These are phyloP conservation scores for Gallinago jamesoni DNA, from an alignment of 2,113 vertebrate genomes.

Conservation along the genomic window DNA sequence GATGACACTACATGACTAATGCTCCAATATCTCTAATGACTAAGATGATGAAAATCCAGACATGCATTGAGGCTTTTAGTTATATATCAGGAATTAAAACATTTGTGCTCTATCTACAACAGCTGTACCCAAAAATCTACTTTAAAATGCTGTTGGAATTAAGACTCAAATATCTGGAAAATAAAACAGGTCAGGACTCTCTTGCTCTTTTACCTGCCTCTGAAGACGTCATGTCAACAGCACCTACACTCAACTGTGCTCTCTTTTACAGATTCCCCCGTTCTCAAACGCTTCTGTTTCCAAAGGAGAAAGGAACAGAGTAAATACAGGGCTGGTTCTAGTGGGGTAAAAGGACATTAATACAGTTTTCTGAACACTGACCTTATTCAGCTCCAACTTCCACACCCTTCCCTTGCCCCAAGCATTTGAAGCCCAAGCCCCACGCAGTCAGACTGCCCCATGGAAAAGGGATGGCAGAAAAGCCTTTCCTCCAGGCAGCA, in stretches of 20 bases:
- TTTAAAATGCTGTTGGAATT: neutral
- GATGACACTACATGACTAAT: conserved; percentile 10
- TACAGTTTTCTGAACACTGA: neutral
- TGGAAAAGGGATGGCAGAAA: neutral
- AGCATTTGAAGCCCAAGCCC: neutral
- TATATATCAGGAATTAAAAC: neutral
- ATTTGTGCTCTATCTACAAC: neutral
- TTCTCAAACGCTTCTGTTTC: neutral
- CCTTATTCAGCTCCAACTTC: neutral
- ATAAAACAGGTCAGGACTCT: neutral
- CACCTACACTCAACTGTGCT: neutral
- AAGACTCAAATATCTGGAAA: neutral
- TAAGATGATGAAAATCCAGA: conserved; percentile 23
- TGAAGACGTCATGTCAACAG: neutral
- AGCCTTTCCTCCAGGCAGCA: fast-evolving
- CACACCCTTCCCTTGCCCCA: neutral
- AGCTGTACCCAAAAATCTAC: neutral
- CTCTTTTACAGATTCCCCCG: neutral
- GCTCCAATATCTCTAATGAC: conserved; percentile 10
- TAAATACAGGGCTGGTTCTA: neutral
- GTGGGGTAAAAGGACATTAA: neutral
- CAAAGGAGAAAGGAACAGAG: neutral
- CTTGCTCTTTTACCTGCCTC: neutral
- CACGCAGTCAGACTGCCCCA: neutral
- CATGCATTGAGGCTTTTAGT: neutral